Percentiles rank a stretch among this genome's conserved stretches.
Conservation (phyloP, 2,888 invertebrate genomes). For the Cerastoderma edule region DNA sequence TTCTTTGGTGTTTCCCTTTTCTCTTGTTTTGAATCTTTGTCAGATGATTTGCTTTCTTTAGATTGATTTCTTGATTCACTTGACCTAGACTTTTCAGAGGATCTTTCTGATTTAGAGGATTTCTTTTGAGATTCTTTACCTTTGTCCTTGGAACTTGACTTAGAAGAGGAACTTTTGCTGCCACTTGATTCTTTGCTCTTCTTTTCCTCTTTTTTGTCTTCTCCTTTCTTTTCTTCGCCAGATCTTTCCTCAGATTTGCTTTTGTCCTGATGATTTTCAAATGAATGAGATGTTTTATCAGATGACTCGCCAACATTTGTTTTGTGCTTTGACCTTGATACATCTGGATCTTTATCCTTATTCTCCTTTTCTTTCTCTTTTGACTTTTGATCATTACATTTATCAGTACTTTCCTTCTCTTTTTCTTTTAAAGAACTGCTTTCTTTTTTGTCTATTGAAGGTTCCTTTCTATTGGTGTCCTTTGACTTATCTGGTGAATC, state of each 20-base stretch:
- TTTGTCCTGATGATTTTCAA: conserved; percentile 56
- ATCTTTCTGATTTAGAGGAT: conserved; percentile 47
- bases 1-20: conserved; percentile 43
- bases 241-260: conserved; percentile 57
- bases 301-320: conserved; percentile 23
- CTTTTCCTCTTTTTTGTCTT: conserved; percentile 44
- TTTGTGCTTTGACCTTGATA: conserved; percentile 53
- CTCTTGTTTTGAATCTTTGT: conserved; percentile 28
- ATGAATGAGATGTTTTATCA: conserved; percentile 45
- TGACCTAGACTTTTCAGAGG: conserved; percentile 38
- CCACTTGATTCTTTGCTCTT: conserved; percentile 36
- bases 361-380: conserved; percentile 59
- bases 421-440: conserved; percentile 37
- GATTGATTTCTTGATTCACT: conserved; percentile 35
- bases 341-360: conserved; percentile 60
- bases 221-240: conserved; percentile 48
- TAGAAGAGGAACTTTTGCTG: conserved; percentile 37
- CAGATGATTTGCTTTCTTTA: conserved; percentile 48
- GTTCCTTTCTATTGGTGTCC: conserved; percentile 55
- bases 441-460: conserved; percentile 57
- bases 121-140: conserved; percentile 54
- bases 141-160: conserved; percentile 51
- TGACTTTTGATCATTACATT: conserved; percentile 58
- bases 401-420: conserved; percentile 40
- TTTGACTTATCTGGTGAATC: conserved; percentile 57